phyloP scores from a whole-genome alignment of 2,888 invertebrate genomes.

The Anoncus sp. region DNA sequence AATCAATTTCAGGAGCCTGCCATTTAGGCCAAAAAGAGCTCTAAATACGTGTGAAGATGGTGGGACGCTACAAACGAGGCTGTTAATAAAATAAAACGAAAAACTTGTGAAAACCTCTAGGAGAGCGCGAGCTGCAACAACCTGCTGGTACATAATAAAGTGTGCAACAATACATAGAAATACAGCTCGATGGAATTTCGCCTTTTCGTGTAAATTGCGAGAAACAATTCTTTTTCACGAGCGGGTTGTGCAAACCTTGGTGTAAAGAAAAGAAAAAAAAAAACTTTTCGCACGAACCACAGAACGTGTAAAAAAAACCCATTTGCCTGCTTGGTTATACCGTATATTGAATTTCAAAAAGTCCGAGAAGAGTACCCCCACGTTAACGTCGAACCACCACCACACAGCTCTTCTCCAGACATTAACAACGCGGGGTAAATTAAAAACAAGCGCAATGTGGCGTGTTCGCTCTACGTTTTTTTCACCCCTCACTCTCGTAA shows the following conservation, averaged over 20 bases:
- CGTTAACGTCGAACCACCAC: conserved; percentile 50
- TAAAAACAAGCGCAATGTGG: conserved; percentile 61
- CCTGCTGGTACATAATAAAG: too few species aligned
- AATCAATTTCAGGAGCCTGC: too few species aligned
- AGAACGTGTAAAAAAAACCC: conserved; percentile 40
- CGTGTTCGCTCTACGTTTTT: conserved; percentile 31
- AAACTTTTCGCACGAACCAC: conserved; percentile 37
- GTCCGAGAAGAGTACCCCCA: conserved; percentile 36
- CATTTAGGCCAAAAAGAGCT: too few species aligned
- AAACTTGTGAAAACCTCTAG: too few species aligned
- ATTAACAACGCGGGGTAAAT: conserved; percentile 63
- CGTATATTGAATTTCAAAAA: conserved; percentile 43
- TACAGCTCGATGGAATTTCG: too few species aligned
- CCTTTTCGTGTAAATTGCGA: neutral
- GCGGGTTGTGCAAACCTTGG: neutral
- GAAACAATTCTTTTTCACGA: conserved; percentile 32
- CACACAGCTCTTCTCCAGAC: conserved; percentile 37
- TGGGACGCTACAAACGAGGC: too few species aligned
- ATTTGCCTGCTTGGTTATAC: conserved; percentile 32
- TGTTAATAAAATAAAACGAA: too few species aligned
- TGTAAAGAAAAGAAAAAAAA: conserved; percentile 30
- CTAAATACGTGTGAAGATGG: too few species aligned
- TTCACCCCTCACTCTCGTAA: conserved; percentile 54
- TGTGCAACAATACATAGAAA: too few species aligned
- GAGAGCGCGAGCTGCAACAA: too few species aligned